Evolutionary conservation across 2,113 vertebrate species (phyloP).

Genomic region (Todiramphus saurophagus): DNA sequence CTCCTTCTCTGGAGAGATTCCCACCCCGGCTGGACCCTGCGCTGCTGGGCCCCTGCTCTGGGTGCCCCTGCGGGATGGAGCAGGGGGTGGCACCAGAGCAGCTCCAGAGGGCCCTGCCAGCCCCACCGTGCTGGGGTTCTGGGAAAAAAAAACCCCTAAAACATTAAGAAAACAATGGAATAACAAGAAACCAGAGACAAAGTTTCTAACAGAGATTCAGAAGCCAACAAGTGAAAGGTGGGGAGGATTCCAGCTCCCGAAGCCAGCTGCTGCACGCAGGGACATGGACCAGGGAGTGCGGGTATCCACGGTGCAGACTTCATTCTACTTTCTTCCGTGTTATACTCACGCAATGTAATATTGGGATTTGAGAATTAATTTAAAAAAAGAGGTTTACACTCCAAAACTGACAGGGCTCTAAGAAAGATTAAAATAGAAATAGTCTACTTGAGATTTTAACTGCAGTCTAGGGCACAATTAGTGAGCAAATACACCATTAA

Average conservation of each 20-base stretch:
- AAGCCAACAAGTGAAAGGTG: rapidly evolving
- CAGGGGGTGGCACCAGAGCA: too few species aligned
- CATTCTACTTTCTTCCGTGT: rapidly evolving
- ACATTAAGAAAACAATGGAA: not conserved
- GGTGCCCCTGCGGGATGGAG: too few species aligned
- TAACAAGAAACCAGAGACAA: not conserved
- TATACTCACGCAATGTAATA: rapidly evolving
- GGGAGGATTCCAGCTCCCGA: not conserved
- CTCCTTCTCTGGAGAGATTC: too few species aligned
- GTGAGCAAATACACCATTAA: not conserved
- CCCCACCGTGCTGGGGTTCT: too few species aligned
- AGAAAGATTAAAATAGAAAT: not conserved
- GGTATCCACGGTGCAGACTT: not conserved
- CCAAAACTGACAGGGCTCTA: not conserved
- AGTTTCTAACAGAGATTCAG: not conserved
- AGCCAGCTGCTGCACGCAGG: not conserved
- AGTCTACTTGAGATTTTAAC: not conserved
- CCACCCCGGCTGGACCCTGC: too few species aligned
- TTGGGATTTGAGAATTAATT: not conserved
- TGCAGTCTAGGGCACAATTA: not conserved
- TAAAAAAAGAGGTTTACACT: not conserved
- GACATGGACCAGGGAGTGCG: rapidly evolving
- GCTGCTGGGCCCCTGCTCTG: too few species aligned
- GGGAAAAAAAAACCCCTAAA: not conserved
- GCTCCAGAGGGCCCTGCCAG: too few species aligned